Evolutionary conservation across 1,140 invertebrate genomes (phyloP), one percentile per base, ranked within the genome.

Genomic region (Physella acuta): DNA sequence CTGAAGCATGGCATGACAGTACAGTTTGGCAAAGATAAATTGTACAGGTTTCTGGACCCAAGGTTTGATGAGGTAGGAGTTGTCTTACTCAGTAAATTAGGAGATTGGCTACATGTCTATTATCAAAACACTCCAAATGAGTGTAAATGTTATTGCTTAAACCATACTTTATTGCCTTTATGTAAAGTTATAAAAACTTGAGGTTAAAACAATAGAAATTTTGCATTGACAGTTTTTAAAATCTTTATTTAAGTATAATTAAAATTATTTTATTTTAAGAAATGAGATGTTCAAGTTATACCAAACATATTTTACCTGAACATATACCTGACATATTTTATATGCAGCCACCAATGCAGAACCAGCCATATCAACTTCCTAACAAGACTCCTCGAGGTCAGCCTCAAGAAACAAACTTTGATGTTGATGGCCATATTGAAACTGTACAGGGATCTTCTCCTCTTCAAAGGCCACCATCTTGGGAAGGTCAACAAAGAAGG

Each of bases 21-120:
- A 4, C 75, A 79, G 66, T 83, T 87, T 93, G 95, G 74, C 88
- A 94, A 79, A 91, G 69, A 93, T 75, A 93, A 95, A 79, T 93
- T 93, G 30, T 98, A 96, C 86, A 89, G 94, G 75, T 98, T 97
- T 86, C 88, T 95, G 72, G 95, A 98, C 87, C 93, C 94, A 4
- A 89, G 90, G 59, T 91, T 92, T 71, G 94, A 95, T 82, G 92
- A 93, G 78, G 89, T 44, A 44, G 20, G 20, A 44, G 8, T 11
- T n/a, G n/a, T n/a, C n/a, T n/a, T n/a, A n/a, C n/a, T n/a, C n/a
- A n/a, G n/a, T n/a, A n/a, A n/a, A n/a, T n/a, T n/a, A n/a, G n/a
- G n/a, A n/a, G n/a, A n/a, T n/a, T n/a, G n/a, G n/a, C n/a, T n/a
- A n/a, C n/a, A n/a, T n/a, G n/a, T n/a, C n/a, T n/a, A n/a, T n/a